A percentile compares a stretch with the other conserved stretches of the same genome.
Evolutionary conservation across 1,140 invertebrate genomes (phyloP).

Genomic region (Aphaenogaster rudis): DNA sequence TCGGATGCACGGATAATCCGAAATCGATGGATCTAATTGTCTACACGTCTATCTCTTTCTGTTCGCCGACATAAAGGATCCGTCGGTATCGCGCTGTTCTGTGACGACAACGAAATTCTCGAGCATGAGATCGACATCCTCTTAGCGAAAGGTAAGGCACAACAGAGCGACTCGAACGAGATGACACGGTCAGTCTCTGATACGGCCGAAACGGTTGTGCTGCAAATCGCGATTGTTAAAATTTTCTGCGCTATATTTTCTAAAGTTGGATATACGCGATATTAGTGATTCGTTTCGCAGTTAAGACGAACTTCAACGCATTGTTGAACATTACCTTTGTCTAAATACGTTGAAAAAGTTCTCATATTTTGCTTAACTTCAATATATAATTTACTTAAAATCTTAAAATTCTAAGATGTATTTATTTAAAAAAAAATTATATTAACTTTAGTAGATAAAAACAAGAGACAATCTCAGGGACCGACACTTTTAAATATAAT

Average conservation of each 20-base stretch:
- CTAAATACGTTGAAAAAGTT: not conserved
- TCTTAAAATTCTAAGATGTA: not conserved
- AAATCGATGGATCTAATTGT: constrained; percentile 15
- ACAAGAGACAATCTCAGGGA: not conserved
- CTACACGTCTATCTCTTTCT: constrained; percentile 48
- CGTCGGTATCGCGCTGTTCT: constrained; percentile 57
- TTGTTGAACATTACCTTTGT: not conserved
- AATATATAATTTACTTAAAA: not conserved
- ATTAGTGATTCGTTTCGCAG: not conserved
- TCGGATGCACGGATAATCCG: constrained; percentile 23
- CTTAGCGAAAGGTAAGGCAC: constrained; percentile 43
- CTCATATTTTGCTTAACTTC: not conserved
- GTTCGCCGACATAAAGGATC: constrained; percentile 43
- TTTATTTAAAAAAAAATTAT: not conserved
- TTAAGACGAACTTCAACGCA: not conserved
- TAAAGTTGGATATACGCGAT: constrained; percentile 22
- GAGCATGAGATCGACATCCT: constrained; percentile 55
- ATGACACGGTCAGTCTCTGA: not conserved
- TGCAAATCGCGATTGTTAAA: constrained; percentile 16
- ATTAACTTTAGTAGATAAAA: constrained; percentile 25
- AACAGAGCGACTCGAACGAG: constrained; percentile 17
- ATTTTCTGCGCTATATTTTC: constrained; percentile 14
- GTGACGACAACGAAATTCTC: constrained; percentile 57
- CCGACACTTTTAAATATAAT: constrained; percentile 4
- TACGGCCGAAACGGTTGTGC: constrained; percentile 7